A percentile compares a stretch with the other conserved stretches of the same genome.
These are phyloP conservation scores for Acanthacorydalis orientalis DNA, from an alignment of 2,888 invertebrate species.

Conservation along the genomic window DNA sequence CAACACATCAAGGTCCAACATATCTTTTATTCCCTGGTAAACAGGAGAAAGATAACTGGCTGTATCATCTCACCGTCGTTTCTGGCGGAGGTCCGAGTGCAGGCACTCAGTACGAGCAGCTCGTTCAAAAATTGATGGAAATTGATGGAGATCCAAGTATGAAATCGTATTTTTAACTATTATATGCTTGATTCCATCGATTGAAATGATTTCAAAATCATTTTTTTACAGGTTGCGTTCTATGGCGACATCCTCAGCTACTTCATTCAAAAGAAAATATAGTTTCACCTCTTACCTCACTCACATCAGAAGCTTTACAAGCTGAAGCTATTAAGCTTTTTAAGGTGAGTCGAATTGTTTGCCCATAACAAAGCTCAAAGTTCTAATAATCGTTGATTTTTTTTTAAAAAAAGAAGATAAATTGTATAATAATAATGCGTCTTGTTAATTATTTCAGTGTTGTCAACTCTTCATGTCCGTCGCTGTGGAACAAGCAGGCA, in stretches of 20 bases:
- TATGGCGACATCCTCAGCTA: constrained; percentile 86
- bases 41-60: constrained; percentile 83
- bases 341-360: constrained; percentile 49
- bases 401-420: too few relatives aligned
- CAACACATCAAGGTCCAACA: constrained; percentile 85
- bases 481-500: constrained; percentile 84
- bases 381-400: too few relatives aligned
- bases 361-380: too few relatives aligned
- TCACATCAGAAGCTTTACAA: constrained; percentile 77
- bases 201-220: background rate
- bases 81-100: constrained; percentile 81
- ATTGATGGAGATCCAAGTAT: constrained; percentile 83
- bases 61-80: constrained; percentile 77
- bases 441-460: constrained; percentile 39
- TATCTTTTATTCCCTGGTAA: constrained; percentile 84
- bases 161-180: constrained; percentile 17
- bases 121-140: constrained; percentile 92
- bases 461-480: constrained; percentile 93
- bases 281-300: constrained; percentile 74
- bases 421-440: too few relatives aligned
- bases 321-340: constrained; percentile 85
- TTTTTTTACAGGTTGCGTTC: constrained; percentile 48
- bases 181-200: background rate
- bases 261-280: constrained; percentile 85
- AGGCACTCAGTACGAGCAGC: constrained; percentile 91